Base-by-base conservation (phyloP, 1,140 invertebrate genomes). In the Delia radicum region DNA sequence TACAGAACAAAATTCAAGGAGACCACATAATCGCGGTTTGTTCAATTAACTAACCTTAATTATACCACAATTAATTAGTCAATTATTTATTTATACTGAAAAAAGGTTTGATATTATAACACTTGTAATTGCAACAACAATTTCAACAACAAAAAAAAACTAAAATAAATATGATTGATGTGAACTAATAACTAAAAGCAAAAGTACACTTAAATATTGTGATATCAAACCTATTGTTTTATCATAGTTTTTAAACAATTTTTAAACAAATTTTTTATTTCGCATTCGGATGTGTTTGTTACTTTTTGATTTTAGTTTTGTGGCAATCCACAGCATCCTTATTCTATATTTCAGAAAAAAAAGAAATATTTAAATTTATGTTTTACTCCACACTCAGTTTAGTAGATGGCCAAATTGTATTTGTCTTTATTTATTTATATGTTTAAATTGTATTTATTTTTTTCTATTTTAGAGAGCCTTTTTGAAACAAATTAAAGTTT, bases 21-120 rank as follows among this genome's bases (percentile, higher is more conserved):
- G 85, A 79, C 79, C 85, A 81, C 85, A 86, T 55, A 81, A 83
- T 80, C 84, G 85, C 82, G 85, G 85, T 86, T 83, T 79, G 85
- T 86, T 77, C 46, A 15, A 55, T 21, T 55, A 8, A 55, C n/a
- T 21, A 55, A 55, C 24, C 10, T 42, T 42, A 42, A 37, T 37
- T 37, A 55, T 12, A 4, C 2, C 29, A 10, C 21, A 67, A 61
- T n/a, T n/a, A n/a, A n/a, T 46, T 27, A 73, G 37, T 15, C 37
- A 42, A 15, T 42, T 42, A 1, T 15, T 15, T 42, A 42, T 5
- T 42, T 42, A 1, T n/a, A n/a, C n/a, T n/a, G n/a, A n/a, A n/a
- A n/a, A n/a, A n/a, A n/a, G n/a, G n/a, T n/a, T n/a, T n/a, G n/a
- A n/a, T n/a, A n/a, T n/a, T n/a, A n/a, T n/a, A n/a, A n/a, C n/a